Evolutionary conservation across 2,888 invertebrate genomes (phyloP).

Genomic region (Pheosia tremula): DNA sequence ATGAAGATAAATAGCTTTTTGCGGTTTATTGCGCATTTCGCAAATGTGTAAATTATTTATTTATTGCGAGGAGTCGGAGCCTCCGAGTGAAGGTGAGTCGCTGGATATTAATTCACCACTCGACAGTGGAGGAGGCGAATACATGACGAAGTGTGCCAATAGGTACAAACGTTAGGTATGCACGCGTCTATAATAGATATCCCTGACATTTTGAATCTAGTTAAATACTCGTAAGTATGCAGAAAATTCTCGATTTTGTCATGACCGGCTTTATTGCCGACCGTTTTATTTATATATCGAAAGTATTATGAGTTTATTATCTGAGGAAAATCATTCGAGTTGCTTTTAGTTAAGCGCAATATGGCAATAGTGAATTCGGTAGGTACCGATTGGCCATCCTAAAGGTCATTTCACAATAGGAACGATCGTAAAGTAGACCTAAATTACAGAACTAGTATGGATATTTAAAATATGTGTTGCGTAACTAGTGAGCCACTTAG

Average conservation of each 20-base stretch:
- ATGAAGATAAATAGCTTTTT: conserved; percentile 14
- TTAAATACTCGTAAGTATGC: conserved; percentile 29
- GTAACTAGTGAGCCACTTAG: conserved; percentile 1
- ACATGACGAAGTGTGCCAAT: conserved; percentile 12
- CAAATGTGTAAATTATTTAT: background rate
- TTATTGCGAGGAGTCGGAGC: conserved; percentile 4
- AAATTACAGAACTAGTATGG: background rate
- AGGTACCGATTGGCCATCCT: background rate
- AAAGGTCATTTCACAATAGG: background rate
- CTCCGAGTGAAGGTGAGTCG: conserved; percentile 1
- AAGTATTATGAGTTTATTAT: conserved; percentile 17
- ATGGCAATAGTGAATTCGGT: background rate
- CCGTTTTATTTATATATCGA: conserved; percentile 11
- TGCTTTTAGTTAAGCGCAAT: background rate
- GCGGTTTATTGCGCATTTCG: conserved; percentile 8
- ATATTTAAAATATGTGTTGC: conserved; percentile 5
- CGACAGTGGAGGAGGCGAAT: conserved; percentile 1
- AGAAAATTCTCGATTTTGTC: conserved; percentile 29
- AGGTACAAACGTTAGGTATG: conserved; percentile 17
- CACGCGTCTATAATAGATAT: conserved; percentile 38
- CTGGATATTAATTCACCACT: conserved; percentile 4
- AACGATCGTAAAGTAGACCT: conserved; percentile 2
- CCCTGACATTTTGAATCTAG: conserved; percentile 55
- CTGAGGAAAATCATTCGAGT: conserved; percentile 1
- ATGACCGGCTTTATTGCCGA: conserved; percentile 17